phyloP scores from a whole-genome alignment of 2,113 vertebrate genomes.

The Xerus inauris region DNA sequence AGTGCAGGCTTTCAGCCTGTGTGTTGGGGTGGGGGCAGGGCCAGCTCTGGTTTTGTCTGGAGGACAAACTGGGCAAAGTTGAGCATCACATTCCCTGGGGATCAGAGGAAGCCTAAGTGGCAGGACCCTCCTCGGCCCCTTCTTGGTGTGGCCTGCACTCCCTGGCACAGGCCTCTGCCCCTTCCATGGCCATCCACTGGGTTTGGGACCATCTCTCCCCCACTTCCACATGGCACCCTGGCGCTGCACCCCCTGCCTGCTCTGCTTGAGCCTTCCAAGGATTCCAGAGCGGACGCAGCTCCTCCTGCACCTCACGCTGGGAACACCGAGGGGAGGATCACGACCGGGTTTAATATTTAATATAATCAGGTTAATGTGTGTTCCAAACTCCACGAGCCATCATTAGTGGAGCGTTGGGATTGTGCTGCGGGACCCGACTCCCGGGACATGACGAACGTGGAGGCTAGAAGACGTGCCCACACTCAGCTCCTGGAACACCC shows the following conservation, averaged over 20 bases:
- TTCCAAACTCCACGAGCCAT: conserved; percentile 83
- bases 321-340: conserved; percentile 79
- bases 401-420: conserved; percentile 82
- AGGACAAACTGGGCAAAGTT: accelerated
- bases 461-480: conserved; percentile 65
- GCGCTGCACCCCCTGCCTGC: not conserved
- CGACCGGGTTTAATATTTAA: conserved; percentile 85
- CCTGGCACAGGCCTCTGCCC: accelerated
- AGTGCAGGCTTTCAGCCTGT: accelerated
- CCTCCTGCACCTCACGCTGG: conserved; percentile 21
- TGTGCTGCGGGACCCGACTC: conserved; percentile 82
- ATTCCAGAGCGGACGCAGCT: not conserved
- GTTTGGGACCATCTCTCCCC: accelerated
- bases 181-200: accelerated
- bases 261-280: not conserved
- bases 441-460: conserved; percentile 85
- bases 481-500: not conserved
- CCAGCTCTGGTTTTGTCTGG: not conserved
- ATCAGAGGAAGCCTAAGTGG: accelerated
- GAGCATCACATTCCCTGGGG: not conserved
- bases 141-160: accelerated
- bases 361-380: conserved; percentile 79
- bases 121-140: accelerated
- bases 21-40: not conserved
- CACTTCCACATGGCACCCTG: accelerated